Base-by-base conservation (phyloP, 2,888 invertebrate genomes). In the Phrixothrix hirtus region DNA sequence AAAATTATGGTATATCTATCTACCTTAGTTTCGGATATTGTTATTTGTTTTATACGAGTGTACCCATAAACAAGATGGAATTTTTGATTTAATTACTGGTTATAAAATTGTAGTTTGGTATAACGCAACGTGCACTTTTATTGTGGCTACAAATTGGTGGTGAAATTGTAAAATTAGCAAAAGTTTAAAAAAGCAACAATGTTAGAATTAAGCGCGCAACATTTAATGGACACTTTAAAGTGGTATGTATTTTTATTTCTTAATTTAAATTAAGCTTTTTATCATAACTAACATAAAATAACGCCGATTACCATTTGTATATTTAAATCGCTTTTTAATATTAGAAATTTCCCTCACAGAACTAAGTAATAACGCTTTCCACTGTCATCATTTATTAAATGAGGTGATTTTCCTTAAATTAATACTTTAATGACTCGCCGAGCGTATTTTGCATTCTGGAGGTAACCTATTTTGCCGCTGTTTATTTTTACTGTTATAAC, bases 191-290 rank as follows among this genome's bases (percentile, higher is more conserved):
- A 5, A 5, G 3, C 21, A 21, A 36, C 31, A 25, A 53, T 53
- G 53, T 29, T 53, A 27, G 47, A 53, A 38, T 25, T 57, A 15
- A 59, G 35, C 27, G 53, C 59, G 1, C 16, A 36, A 31, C 54
- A 54, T 29, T 39, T 61, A 27, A 6, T 61, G 39, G 38, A 56
- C 11, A 35, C 43, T 26, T 44, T 56, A 13, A 48, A 57, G 15
- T 35, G 53, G 61, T 61, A 55, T 39, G 61, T 58, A 31, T 2
- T 21, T 21, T 21, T 21, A 21, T 21, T 21, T 21, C 7, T 21
- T 21, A 5, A 21, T 21, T 21, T 21, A 21, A 21, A 7, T 21
- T 21, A 21, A 21, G 7, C 3, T 3, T 5, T 7, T 3, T 21
- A 21, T 3, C 7, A 21, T 21, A 3, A 7, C 21, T 21, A 5